These are phyloP conservation scores for Limnephilus rhombicus DNA, from an alignment of 2,888 invertebrate species.

Conservation along the genomic window DNA sequence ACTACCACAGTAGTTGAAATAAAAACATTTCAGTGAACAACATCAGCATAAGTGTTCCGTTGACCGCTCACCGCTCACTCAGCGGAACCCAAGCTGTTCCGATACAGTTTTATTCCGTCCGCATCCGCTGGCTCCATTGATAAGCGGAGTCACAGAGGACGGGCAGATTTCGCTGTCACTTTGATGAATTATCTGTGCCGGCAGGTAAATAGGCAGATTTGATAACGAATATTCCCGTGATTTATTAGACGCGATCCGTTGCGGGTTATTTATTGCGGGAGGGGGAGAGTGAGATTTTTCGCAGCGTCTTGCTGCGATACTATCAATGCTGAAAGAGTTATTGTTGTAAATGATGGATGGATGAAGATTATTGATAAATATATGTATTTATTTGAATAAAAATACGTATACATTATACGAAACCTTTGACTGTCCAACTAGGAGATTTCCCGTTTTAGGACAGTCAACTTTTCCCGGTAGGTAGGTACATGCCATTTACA, in stretches of 20 bases:
- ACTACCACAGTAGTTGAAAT: not conserved
- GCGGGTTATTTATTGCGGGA: conserved; percentile 61
- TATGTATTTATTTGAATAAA: not conserved
- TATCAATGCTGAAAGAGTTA: conserved; percentile 12
- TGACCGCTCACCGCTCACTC: conserved; percentile 2
- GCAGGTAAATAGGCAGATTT: conserved; percentile 64
- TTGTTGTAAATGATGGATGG: not conserved
- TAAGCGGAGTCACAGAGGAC: conserved; percentile 35
- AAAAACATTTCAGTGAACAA: not conserved
- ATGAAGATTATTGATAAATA: not conserved
- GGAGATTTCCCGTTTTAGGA: too few relatives aligned
- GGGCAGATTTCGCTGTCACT: conserved; percentile 50
- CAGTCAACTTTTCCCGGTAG: too few relatives aligned
- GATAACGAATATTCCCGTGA: conserved; percentile 64
- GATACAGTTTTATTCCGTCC: conserved; percentile 35
- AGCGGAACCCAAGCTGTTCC: conserved; percentile 16
- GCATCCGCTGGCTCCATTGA: conserved; percentile 19
- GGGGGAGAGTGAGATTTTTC: conserved; percentile 48
- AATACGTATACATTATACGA: too few relatives aligned
- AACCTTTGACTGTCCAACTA: too few relatives aligned
- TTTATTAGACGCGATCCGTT: conserved; percentile 63
- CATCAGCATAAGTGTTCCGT: not conserved
- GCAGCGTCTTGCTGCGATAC: conserved; percentile 57
- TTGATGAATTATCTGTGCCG: conserved; percentile 51
- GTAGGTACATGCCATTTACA: too few relatives aligned